phyloP scores from a whole-genome alignment of 2,113 vertebrate species.

The Hippopotamus amphibius region DNA sequence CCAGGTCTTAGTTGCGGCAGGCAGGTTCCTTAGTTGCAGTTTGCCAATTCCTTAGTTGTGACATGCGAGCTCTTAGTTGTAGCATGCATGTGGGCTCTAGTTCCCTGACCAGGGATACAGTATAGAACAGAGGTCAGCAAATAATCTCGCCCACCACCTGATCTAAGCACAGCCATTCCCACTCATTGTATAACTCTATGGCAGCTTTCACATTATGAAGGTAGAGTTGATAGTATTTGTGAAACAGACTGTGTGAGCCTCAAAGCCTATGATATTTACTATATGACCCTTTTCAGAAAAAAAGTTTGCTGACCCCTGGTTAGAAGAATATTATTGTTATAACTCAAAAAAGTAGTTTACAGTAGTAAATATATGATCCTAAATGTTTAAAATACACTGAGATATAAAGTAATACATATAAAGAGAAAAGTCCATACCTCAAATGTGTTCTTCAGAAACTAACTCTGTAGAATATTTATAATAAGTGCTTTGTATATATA shows the following conservation, averaged over 20 bases:
- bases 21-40: too few species aligned
- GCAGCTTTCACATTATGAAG: not conserved
- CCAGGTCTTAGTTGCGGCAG: too few species aligned
- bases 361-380: not conserved
- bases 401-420: not conserved
- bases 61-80: too few species aligned
- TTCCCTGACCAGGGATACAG: too few species aligned
- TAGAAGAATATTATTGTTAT: not conserved
- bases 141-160: not conserved
- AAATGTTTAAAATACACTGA: not conserved
- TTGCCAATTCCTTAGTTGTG: too few species aligned
- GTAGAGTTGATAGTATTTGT: not conserved
- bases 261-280: not conserved
- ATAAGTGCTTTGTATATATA: not conserved
- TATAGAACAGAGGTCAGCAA: not conserved
- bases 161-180: not conserved
- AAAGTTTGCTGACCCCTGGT: not conserved
- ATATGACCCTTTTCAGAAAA: not conserved
- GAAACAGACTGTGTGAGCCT: not conserved
- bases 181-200: not conserved
- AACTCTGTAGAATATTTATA: not conserved
- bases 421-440: not conserved
- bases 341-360: not conserved
- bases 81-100: too few species aligned
- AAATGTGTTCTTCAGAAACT: not conserved